Base-by-base conservation (phyloP, 2,888 invertebrate species). In the Sphaeridia pumilis region DNA sequence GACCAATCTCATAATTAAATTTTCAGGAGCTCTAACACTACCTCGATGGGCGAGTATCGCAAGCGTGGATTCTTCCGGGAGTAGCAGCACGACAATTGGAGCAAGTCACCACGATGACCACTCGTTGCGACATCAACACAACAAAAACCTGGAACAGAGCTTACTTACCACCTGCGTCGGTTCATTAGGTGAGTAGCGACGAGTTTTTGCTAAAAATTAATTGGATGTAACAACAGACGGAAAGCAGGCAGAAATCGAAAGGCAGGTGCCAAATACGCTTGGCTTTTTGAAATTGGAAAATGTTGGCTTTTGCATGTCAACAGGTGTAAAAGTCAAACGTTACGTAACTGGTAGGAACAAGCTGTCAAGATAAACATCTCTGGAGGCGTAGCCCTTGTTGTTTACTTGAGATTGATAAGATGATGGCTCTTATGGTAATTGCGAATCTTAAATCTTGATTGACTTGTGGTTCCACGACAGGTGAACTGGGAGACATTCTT, bases 81-180 rank as follows among this genome's bases (percentile, higher is more conserved):
- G 63, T 43, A 61, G 60, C 42, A 60, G 59, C 36, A 62, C 57
- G 50, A 60, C 60, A 4, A 57, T 60, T 52, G 60, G 58, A 26
- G 55, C 46, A 14, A 55, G 46, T 47, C 57, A 58, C 44, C 54
- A 55, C 22, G 60, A 60, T 44, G 48, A 56, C 42, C 54, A 54
- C 3, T 54, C 57, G 17, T 42, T 55, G 25, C 44, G 57, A 27
- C 58, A 57, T 48, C 61, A 63, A 24, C 59, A 59, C 46, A 61
- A 64, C 47, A 70, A 70, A 61, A 69, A 75, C 60, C 68, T 78
- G 49, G 83, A 84, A 66, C 81, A 83, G 28, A 80, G 81, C 38
- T 72, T 89, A 55, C 75, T 88, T 67, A 88, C 89, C 0, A 90
- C 89, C 5, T 90, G 90, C 68, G 89, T 89, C 14, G 89, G 89